These are phyloP conservation scores for Cepphus grylle DNA, from an alignment of 2,113 vertebrate genomes.

Conservation along the genomic window DNA sequence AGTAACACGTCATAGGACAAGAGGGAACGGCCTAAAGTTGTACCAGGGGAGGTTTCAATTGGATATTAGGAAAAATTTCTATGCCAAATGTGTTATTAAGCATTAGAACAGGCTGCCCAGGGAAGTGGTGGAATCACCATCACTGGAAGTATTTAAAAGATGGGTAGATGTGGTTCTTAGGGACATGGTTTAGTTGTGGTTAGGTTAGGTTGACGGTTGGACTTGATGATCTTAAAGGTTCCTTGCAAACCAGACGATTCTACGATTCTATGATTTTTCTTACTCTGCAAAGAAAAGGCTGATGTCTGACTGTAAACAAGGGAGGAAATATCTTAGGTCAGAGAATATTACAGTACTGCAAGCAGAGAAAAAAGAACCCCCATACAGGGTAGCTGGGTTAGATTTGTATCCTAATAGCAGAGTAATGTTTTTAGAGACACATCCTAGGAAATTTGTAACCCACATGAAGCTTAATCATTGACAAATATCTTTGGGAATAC, in stretches of 20 bases:
- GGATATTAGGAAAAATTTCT: not conserved
- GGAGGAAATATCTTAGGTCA: not conserved
- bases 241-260: not conserved
- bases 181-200: no score
- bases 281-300: not conserved
- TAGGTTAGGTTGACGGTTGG: no score
- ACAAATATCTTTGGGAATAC: not conserved
- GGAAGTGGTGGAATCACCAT: not conserved
- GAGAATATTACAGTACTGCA: not conserved
- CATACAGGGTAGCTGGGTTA: not conserved
- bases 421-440: not conserved
- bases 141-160: not conserved
- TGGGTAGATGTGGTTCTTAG: no score
- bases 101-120: not conserved
- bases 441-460: not conserved
- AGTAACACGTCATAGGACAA: not conserved
- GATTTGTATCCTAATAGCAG: not conserved
- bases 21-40: not conserved
- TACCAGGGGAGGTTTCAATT: not conserved
- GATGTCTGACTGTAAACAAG: not conserved
- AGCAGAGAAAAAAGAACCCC: not conserved
- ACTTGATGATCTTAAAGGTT: not conserved
- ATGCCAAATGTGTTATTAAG: not conserved
- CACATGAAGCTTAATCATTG: not conserved
- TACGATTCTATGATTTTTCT: not conserved